phyloP scores from a whole-genome alignment of 2,888 invertebrate species.

The Stictocephala bisonia region DNA sequence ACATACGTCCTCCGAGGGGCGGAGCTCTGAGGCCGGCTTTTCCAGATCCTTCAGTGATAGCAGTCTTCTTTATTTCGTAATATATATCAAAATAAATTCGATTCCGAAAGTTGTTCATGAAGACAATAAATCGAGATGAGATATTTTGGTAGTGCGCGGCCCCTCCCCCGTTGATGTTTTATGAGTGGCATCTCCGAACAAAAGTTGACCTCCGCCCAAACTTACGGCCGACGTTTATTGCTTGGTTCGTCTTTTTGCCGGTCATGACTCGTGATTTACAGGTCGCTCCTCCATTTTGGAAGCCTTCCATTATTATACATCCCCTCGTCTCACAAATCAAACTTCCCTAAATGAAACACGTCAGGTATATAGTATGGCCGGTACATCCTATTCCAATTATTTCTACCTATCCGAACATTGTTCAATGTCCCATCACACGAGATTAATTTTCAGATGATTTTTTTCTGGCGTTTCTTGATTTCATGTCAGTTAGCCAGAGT shows the following conservation, averaged over 20 bases:
- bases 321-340: slow-evolving; percentile 54
- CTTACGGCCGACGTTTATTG: slow-evolving; percentile 57
- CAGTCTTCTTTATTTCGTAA: slow-evolving; percentile 19
- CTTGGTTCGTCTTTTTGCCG: slow-evolving; percentile 52
- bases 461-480: no score
- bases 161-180: slow-evolving; percentile 39
- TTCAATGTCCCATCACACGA: no score
- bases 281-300: slow-evolving; percentile 57
- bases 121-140: slow-evolving; percentile 47
- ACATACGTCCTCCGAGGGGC: no score
- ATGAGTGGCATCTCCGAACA: slow-evolving; percentile 53
- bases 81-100: slow-evolving; percentile 38
- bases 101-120: slow-evolving; percentile 47
- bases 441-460: no score
- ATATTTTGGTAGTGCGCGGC: slow-evolving; percentile 35
- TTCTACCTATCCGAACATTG: no score
- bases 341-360: slow-evolving; percentile 8
- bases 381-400: slow-evolving; percentile 30
- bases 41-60: no score
- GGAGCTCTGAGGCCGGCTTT: no score
- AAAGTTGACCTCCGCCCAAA: slow-evolving; percentile 53
- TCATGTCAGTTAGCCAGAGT: no score
- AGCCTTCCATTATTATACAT: slow-evolving; percentile 57
- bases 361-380: slow-evolving; percentile 43
- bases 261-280: slow-evolving; percentile 55